Conservation (phyloP, 2,888 invertebrate genomes). For the Cryptosula pallasiana region DNA sequence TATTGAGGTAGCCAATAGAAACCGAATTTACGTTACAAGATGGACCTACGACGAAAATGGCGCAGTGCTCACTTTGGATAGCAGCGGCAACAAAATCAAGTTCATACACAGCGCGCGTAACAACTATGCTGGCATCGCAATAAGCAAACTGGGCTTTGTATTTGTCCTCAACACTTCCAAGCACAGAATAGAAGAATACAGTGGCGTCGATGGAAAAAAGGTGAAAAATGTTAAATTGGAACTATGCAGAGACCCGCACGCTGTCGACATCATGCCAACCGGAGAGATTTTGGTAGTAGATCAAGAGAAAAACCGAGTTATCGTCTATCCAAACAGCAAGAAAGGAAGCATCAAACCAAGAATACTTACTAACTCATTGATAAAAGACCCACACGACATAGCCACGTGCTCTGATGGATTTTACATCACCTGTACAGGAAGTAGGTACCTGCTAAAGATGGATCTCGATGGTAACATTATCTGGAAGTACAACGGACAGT, state of each 20-base stretch:
- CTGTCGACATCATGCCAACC: constrained; percentile 15
- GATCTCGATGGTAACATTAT: constrained; percentile 4
- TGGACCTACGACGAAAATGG: constrained; percentile 17
- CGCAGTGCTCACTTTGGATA: not conserved
- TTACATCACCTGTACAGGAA: not conserved
- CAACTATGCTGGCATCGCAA: not conserved
- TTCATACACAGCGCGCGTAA: not conserved
- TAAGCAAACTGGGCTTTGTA: constrained; percentile 12
- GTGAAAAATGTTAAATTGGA: constrained; percentile 3
- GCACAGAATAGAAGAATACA: constrained; percentile 4
- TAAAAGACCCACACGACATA: constrained; percentile 13
- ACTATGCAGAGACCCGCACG: not conserved
- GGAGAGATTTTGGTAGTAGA: constrained; percentile 8
- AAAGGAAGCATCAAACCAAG: not conserved
- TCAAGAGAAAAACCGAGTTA: constrained; percentile 9
- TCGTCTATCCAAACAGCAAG: constrained; percentile 9
- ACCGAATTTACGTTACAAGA: constrained; percentile 2
- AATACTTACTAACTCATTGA: not conserved
- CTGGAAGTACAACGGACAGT: not conserved
- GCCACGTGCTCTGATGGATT: constrained; percentile 4
- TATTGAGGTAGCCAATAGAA: constrained; percentile 7
- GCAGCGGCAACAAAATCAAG: constrained; percentile 9
- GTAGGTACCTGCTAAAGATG: constrained; percentile 10
- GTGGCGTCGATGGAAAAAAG: constrained; percentile 9
- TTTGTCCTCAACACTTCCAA: constrained; percentile 11